Evolutionary conservation across 2,888 invertebrate genomes (phyloP), one percentile per base, ranked within the genome.

Genomic region (Hedychridium roseum): DNA sequence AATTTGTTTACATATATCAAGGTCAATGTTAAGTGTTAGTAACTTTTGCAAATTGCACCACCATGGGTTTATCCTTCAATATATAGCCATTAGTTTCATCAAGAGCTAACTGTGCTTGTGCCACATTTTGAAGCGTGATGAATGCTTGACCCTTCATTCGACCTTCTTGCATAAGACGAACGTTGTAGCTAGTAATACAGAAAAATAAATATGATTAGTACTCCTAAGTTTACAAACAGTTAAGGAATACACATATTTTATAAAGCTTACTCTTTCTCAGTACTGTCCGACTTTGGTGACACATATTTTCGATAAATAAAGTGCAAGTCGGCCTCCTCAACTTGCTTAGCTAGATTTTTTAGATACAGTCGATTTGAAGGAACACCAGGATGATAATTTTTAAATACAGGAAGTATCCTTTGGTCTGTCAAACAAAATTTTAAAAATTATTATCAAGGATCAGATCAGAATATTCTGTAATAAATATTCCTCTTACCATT

Each of bases 131-230:
- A 43, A 94, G 82, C 0, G 92, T 92, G 0, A 97, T 84, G 82
- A 97, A 97, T 1, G 94, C 95, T 80, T 97, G 97, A 0, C 96
- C 96, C 79, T 95, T 97, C 96, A 97, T 96, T 70, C 94, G 84
- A 1, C 97, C 97, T 78, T 94, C 92, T 72, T 92, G 91, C 94
- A 97, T 93, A 9, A 95, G 83, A 63, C 91, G 84, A 2, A 96
- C 86, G 76, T 84, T 82, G 70, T 85, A 87, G 72, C 83, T 84
- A 59, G 20, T 76, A 70, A 40, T 32, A 45, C 21, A 42, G 15
- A 42, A 45, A 3, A 38, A 35, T 26, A 27, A 21, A 39, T 34
- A 27, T n/a, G n/a, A n/a, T n/a, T n/a, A n/a, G n/a, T n/a, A n/a
- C n/a, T n/a, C n/a, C n/a, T n/a, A n/a, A n/a, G n/a, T n/a, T n/a